These are phyloP conservation scores for Nemopilema nomurai DNA, from an alignment of 30 jellyfish, hydroid and myxozoan genomes.

Conservation along the genomic window DNA sequence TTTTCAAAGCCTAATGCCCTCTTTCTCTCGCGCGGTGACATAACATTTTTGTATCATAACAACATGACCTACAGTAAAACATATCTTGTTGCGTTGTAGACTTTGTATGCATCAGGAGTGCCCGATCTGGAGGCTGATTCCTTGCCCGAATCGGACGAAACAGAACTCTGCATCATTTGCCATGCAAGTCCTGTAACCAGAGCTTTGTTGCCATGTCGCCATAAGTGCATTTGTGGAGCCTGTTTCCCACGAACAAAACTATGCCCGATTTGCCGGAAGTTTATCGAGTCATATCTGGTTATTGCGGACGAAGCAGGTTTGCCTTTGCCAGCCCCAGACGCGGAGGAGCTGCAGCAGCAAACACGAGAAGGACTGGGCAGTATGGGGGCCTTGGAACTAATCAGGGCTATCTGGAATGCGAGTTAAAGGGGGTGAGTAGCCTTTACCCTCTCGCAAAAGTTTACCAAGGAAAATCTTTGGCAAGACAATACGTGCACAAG, in stretches of 20 bases:
- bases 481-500: too few species aligned
- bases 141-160: background rate
- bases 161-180: slow-evolving; percentile 75
- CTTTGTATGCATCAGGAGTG: slow-evolving; percentile 52
- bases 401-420: slow-evolving; percentile 87
- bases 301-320: slow-evolving; percentile 62
- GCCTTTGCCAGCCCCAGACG: slow-evolving; percentile 51
- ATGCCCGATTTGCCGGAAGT: slow-evolving; percentile 81
- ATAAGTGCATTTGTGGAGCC: slow-evolving; percentile 77
- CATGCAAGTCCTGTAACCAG: slow-evolving; percentile 82
- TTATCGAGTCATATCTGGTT: slow-evolving; percentile 55
- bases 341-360: slow-evolving; percentile 66
- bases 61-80: background rate
- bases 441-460: background rate
- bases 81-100: background rate
- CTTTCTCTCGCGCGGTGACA: background rate
- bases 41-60: background rate
- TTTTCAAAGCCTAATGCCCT: too few species aligned
- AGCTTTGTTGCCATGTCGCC: slow-evolving; percentile 92
- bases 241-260: slow-evolving; percentile 59
- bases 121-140: slow-evolving; percentile 28
- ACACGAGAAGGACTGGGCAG: slow-evolving; percentile 51
- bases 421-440: slow-evolving; percentile 25
- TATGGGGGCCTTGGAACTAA: slow-evolving; percentile 69
- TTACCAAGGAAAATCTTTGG: too few species aligned